Evolutionary conservation across 2,113 vertebrate species (phyloP), one percentile per base, ranked within the genome.

Genomic region (Galbula dea): DNA sequence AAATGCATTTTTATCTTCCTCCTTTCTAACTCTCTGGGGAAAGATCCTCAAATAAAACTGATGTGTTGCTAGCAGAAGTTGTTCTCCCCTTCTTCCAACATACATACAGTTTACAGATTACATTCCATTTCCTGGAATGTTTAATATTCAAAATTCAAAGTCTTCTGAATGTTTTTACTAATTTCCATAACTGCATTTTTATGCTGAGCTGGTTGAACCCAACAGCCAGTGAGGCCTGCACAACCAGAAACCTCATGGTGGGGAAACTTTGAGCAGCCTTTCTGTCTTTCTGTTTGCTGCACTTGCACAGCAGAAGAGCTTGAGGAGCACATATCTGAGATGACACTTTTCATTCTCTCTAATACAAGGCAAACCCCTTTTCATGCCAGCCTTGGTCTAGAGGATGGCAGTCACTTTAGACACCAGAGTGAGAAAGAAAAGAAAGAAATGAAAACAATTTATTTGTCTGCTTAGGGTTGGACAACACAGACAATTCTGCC

Each of bases 401-500:
- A 5, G 1, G 0, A 9, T 26, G 41, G 65, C 0, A 0, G 27
- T 74, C 37, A 34, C 41, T 71, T 73, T 1, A 5, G 55, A 61
- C 46, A 66, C 3, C 36, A 71, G 23, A 14, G 0, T 43, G 58
- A 73, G 30, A 79, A 83, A 51, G 39, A 72, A 63, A 82, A 69
- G 17, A n/a, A 79, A 72, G 41, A 79, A 73, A 10, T 32, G 21
- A 73, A 86, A 86, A 18, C 0, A 1, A 71, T 62, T 74, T 66
- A 5, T 73, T 58, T 58, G 34, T 59, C 69, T 82, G 41, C 32
- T 86, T 62, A 41, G 18, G 15, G 24, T 78, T 4, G 1, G 66
- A 68, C 24, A 79, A 66, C 18, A 67, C 24, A 75, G 20, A 72
- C 82, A 75, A 67, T 29, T 58, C 20, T 84, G 10, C 11, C 22